Conservation (phyloP, 2,113 vertebrate genomes). For the Neogale vison region DNA sequence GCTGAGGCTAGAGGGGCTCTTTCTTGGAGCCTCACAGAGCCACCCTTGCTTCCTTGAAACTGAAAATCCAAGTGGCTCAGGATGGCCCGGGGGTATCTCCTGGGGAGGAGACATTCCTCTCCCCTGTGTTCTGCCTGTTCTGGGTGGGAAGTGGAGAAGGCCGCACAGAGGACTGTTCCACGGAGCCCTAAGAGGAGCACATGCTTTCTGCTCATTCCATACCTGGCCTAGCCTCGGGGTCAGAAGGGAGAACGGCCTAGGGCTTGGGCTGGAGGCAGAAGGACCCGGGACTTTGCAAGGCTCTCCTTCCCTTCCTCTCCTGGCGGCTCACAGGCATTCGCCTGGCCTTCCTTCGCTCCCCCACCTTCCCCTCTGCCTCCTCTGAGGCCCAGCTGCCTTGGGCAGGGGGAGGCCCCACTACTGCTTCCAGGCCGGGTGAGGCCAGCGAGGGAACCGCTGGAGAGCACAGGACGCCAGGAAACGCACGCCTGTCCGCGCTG, state of each 20-base stretch:
- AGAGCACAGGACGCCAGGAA: background rate
- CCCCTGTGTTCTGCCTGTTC: background rate
- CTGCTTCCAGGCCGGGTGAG: background rate
- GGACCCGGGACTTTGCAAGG: background rate
- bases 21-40: background rate
- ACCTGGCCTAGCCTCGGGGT: background rate
- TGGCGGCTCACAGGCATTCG: fast-evolving
- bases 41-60: background rate
- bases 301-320: background rate
- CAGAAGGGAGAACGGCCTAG: background rate
- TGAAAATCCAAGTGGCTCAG: background rate
- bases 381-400: background rate
- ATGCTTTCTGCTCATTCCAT: background rate
- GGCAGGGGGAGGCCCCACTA: background rate
- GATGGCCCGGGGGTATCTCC: background rate
- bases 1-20: background rate
- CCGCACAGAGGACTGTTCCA: background rate
- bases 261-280: background rate
- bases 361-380: background rate
- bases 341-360: background rate
- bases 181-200: background rate
- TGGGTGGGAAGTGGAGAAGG: background rate
- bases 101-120: background rate
- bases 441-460: background rate
- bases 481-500: background rate